These are phyloP conservation scores for Portevinia maculata DNA, from an alignment of 2,888 invertebrate genomes.

Conservation along the genomic window DNA sequence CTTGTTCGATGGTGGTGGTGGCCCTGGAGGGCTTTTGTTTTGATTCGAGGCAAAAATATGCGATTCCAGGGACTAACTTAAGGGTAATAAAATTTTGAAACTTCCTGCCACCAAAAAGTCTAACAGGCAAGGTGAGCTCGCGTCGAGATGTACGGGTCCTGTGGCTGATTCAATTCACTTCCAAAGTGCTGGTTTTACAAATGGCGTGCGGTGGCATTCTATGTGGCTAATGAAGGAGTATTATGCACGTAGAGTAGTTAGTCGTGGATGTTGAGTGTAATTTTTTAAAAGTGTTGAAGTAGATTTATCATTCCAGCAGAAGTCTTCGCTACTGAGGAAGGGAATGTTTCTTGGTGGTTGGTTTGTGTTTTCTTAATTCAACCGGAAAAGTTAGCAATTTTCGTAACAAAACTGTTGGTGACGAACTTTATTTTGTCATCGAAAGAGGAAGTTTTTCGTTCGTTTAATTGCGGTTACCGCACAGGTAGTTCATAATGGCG, in stretches of 20 bases:
- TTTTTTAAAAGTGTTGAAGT: constrained; percentile 72
- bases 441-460: constrained; percentile 65
- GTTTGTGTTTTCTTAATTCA: constrained; percentile 61
- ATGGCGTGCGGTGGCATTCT: constrained; percentile 54
- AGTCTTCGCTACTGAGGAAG: constrained; percentile 7
- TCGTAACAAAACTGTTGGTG: constrained; percentile 56
- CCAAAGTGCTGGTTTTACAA: constrained; percentile 65
- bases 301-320: constrained; percentile 68
- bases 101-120: constrained; percentile 62
- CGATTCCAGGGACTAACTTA: constrained; percentile 71
- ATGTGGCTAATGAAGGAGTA: constrained; percentile 59
- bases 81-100: constrained; percentile 67
- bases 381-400: constrained; percentile 68
- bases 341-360: constrained; percentile 20
- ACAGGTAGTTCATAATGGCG: constrained; percentile 60
- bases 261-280: constrained; percentile 48
- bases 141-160: constrained; percentile 17
- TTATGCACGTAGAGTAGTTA: constrained; percentile 46
- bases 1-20: neutral
- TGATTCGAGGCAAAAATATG: constrained; percentile 67
- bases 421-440: constrained; percentile 45
- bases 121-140: constrained; percentile 51
- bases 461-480: constrained; percentile 60
- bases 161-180: constrained; percentile 31
- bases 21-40: constrained; percentile 60